Base-by-base conservation (phyloP, 2,888 invertebrate species). In the Platycnemis pennipes region DNA sequence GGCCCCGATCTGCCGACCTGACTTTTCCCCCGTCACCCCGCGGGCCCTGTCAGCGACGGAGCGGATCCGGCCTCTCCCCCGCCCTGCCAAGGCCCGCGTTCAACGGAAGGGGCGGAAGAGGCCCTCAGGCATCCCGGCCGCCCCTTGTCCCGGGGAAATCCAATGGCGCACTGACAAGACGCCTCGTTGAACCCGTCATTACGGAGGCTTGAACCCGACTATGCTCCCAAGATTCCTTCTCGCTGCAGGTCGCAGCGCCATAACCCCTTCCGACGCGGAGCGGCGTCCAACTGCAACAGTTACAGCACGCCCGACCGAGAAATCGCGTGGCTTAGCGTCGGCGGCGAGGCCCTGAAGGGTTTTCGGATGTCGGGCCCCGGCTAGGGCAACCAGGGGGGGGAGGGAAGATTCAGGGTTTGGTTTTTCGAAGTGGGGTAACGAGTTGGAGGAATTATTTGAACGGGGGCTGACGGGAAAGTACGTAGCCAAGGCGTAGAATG, bases 151-250 rank as follows among this genome's bases (percentile, higher is more conserved):
- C 77, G 77, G 37, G 77, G 77, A 77, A 77, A 77, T 77, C 77
- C 77, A 77, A 77, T 77, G 77, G 77, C n/a, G 77, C 77, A 37
- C 77, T 77, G 77, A 77, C 77, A 77, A 77, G 77, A 77, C 77
- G 77, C 77, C 77, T 77, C 77, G 77, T 77, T 77, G 77, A 77
- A n/a, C 77, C 31, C 77, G 77, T 77, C 77, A 77, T 77, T 77
- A 77, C 77, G 37, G 31, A 31, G 77, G 77, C 77, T 49, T 63
- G 77, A 77, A 13, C 69, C 69, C 31, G 31, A 7, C 37, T 16
- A 31, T 37, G 16, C 37, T n/a, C 77, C 63, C 26, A 77, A 77
- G 77, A 77, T 77, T 77, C 77, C 77, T n/a, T n/a, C n/a, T 77
- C 77, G 77, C 77, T 77, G 77, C 77, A 77, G 77, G 7, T 31